Evolutionary conservation across 2,113 vertebrate genomes (phyloP).

Genomic region (Nesogale talazaci): DNA sequence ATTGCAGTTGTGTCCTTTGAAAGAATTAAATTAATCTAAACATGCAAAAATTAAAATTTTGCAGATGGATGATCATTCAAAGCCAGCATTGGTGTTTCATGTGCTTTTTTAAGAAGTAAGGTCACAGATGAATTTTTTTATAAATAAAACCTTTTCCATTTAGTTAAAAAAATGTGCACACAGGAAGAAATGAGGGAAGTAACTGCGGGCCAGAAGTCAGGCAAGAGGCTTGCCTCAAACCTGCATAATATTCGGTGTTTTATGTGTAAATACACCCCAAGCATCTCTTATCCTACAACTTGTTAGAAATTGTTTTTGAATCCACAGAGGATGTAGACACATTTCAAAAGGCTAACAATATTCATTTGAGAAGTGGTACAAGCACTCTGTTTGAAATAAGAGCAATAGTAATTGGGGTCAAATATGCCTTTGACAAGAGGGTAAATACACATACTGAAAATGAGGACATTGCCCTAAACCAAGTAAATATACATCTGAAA

Average conservation of each 20-base stretch:
- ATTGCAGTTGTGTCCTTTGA: too few relatives aligned
- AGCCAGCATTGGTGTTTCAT: too few relatives aligned
- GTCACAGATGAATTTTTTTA: not conserved
- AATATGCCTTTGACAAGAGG: constrained; percentile 28
- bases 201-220: not conserved
- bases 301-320: not conserved
- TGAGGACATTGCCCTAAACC: not conserved
- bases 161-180: not conserved
- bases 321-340: not conserved
- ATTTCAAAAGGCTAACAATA: not conserved
- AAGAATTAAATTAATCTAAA: too few relatives aligned
- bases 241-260: not conserved
- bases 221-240: not conserved
- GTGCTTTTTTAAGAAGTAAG: constrained; percentile 3
- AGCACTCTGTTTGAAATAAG: not conserved
- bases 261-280: not conserved
- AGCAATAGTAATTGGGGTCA: not conserved
- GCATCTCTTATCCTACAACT: not conserved
- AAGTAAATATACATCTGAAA: not conserved
- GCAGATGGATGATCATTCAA: too few relatives aligned
- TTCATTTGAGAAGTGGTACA: constrained; percentile 13
- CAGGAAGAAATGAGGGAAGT: not conserved
- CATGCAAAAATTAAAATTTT: constrained; percentile 80
- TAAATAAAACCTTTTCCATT: not conserved
- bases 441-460: constrained; percentile 23